These are phyloP conservation scores for Odontomyia ornata DNA, from an alignment of 2,888 invertebrate species.

Conservation along the genomic window DNA sequence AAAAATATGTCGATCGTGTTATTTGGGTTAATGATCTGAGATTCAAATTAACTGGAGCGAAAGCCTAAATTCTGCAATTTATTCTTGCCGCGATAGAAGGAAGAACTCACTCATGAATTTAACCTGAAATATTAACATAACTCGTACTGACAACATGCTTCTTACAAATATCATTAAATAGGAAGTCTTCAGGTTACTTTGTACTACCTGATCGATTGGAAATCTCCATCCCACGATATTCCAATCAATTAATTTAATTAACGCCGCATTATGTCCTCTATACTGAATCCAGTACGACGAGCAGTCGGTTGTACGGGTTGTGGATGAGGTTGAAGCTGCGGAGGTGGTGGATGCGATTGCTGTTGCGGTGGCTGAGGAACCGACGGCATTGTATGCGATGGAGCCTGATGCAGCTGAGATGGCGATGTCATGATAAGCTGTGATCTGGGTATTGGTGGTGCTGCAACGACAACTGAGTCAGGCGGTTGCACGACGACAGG, in stretches of 20 bases:
- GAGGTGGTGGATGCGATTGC: slow-evolving; percentile 57
- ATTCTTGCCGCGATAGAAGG: too few species aligned
- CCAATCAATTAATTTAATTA: slow-evolving; percentile 61
- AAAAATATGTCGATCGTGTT: too few species aligned
- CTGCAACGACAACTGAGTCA: slow-evolving; percentile 8
- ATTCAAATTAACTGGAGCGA: too few species aligned
- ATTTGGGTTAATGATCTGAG: too few species aligned
- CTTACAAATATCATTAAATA: too few species aligned
- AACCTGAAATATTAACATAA: too few species aligned
- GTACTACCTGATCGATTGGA: slow-evolving; percentile 36
- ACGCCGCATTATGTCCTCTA: slow-evolving; percentile 91
- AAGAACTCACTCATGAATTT: too few species aligned
- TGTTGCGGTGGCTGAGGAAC: slow-evolving; percentile 19
- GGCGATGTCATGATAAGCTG: slow-evolving; percentile 21
- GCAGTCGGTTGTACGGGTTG: slow-evolving; percentile 66
- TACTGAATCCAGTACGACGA: slow-evolving; percentile 86
- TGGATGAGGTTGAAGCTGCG: slow-evolving; percentile 57
- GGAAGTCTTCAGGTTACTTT: slow-evolving; percentile 29
- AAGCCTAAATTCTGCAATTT: too few species aligned
- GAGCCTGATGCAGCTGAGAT: slow-evolving; percentile 14
- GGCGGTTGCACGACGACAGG: slow-evolving; percentile 46
- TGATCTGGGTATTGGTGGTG: slow-evolving; percentile 17
- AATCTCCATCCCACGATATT: slow-evolving; percentile 16
- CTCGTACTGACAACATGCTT: too few species aligned
- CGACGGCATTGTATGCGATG: not conserved